Evolutionary conservation across 2,113 vertebrate species (phyloP), one percentile per base, ranked within the genome.

Genomic region (Acinonyx jubatus): DNA sequence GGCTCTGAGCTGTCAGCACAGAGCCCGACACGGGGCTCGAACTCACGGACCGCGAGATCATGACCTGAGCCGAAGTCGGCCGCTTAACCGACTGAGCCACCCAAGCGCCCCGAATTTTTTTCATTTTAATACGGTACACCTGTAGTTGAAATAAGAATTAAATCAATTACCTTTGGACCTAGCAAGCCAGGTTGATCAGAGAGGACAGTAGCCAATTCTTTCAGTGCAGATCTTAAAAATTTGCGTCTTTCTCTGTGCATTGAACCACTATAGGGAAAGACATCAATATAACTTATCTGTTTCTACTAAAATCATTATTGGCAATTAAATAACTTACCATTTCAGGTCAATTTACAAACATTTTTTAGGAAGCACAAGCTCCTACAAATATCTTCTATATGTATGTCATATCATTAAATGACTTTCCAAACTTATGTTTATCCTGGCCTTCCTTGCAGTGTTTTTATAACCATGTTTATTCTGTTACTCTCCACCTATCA

Each of bases 181-280:
- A 99, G 98, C 4, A 99, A 98, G 92, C 99, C 99, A 48, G 99
- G 99, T 91, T 99, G 99, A 97, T 99, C 99, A 66, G 99, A 99
- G 63, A 99, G 98, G 91, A 99, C 99, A 21, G 99, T 99, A 19
- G 99, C 99, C 80, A 99, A 82, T 97, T 99, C 99, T 98, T 99
- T 99, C 96, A 99, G 98, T 16, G 99, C 99, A 69, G 99, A 99
- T 90, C 99, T 98, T 98, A 99, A 99, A 97, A 99, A 99, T 98
- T 99, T 99, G 95, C 99, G 99, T 55, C 99, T 99, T 98, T 99
- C 99, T 98, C 99, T 99, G 91, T 99, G 99, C 99, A 99, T 99
- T n/a, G 99, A 99, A 36, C 99, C 99, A 0, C 99, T 99, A 98
- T 25, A 98, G 50, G 29, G 87, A 97, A 97, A 98, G 31, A 98